phyloP scores from a whole-genome alignment of 2,113 vertebrate genomes.

The Bos taurus region ARS-UCD2.0 NC_037338.1:27692501-27693000 shows the following conservation, averaged over 20 bases:
- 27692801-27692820: background rate
- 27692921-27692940: no score
- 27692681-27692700: background rate
- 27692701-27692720: background rate
- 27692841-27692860: background rate
- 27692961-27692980: no score
- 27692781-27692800: background rate
- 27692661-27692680: background rate
- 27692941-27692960: no score
- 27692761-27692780: accelerated
- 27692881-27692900: no score
- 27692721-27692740: background rate
- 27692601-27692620: background rate
- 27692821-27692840: background rate
- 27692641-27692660: background rate
- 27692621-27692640: background rate
- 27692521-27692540: background rate
- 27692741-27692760: background rate
- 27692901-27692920: no score
- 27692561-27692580: background rate
- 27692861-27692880: background rate
- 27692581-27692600: background rate
- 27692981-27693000: no score
- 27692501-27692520: background rate
- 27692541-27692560: background rate